Conservation (phyloP, 2,797 vertebrate species). For the Cirrhinus molitorella region DNA sequence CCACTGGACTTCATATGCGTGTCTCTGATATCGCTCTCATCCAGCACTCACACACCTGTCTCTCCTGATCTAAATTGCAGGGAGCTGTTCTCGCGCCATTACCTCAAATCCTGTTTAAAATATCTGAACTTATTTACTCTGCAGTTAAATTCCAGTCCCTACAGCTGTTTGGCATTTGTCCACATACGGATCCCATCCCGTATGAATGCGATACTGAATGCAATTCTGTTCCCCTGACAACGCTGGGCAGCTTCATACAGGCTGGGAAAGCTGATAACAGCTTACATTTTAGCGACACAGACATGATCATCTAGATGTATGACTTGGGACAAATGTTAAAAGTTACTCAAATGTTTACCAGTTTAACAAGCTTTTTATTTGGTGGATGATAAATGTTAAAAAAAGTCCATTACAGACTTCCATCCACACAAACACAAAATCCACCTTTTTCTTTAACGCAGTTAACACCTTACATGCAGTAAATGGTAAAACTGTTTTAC, state of each 20-base stretch:
- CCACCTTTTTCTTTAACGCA: no score
- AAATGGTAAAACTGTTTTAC: no score
- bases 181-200: not conserved
- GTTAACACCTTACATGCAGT: no score
- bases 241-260: not conserved
- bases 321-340: not conserved
- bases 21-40: conserved; percentile 6
- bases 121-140: not conserved
- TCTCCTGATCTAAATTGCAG: not conserved
- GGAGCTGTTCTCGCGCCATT: not conserved
- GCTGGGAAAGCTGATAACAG: not conserved
- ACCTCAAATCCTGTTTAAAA: not conserved
- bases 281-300: not conserved
- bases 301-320: not conserved
- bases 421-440: no score
- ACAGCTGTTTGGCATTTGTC: conserved; percentile 12
- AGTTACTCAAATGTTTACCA: not conserved
- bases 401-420: not conserved
- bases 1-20: not conserved
- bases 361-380: not conserved
- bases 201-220: not conserved
- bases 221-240: not conserved
- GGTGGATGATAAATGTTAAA: not conserved
- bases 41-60: not conserved
- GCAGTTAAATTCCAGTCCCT: conserved; percentile 7